Evolutionary conservation across 64 coral and sea anemone genomes (phyloP).

Genomic region (Stichodactyla mertensii): DNA sequence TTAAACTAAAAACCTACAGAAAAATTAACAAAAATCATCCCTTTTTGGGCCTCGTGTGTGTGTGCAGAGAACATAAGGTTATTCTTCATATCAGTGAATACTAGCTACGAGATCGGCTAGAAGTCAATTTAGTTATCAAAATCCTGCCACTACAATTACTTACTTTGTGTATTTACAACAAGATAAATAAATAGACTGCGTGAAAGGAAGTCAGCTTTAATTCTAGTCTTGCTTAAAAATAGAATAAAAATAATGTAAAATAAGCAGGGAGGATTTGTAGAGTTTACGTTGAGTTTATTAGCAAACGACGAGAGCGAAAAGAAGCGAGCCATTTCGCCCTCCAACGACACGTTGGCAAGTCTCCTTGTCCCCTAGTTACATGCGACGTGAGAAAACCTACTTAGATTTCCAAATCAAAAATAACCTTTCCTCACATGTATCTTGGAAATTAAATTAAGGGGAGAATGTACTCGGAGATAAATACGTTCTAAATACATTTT

Average conservation of each 20-base stretch:
- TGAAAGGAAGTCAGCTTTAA: neutral
- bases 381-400: neutral
- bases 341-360: neutral
- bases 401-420: neutral
- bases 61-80: neutral
- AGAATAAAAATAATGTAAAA: neutral
- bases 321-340: neutral
- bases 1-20: neutral
- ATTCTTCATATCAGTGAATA: neutral
- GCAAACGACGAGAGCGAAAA: neutral
- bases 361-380: neutral
- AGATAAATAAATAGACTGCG: neutral
- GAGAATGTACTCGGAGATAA: neutral
- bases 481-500: neutral
- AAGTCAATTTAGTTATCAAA: neutral
- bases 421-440: neutral
- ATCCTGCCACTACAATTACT: neutral
- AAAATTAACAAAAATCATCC: neutral
- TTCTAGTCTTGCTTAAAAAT: neutral
- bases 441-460: neutral
- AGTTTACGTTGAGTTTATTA: neutral
- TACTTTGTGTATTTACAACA: neutral
- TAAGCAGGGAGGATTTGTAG: neutral
- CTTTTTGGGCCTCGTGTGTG: neutral
- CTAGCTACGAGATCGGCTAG: neutral